A percentile compares a stretch with the other conserved stretches of the same genome.
These are phyloP conservation scores for Lagenorhynchus albirostris DNA, from an alignment of 2,113 vertebrate genomes.

Conservation along the genomic window DNA sequence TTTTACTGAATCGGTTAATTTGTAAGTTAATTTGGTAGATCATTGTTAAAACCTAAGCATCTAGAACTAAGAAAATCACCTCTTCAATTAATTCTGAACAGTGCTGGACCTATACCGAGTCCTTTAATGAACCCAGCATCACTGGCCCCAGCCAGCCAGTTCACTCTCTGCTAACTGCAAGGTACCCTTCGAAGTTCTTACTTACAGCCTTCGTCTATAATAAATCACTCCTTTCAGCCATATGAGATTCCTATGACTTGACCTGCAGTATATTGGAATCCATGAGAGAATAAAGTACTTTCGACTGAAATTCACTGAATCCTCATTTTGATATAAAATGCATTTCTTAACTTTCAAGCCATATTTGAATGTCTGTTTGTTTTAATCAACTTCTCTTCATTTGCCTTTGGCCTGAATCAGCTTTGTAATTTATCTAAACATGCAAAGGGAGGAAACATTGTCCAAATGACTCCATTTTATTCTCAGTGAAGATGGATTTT, in stretches of 20 bases:
- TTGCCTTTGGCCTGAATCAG: slow-evolving; percentile 10
- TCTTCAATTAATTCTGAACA: background rate
- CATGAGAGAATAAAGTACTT: background rate
- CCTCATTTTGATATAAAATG: background rate
- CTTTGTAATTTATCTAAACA: slow-evolving; percentile 52
- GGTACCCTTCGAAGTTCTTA: background rate
- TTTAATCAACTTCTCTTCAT: slow-evolving; percentile 26
- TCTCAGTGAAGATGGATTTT: slow-evolving; percentile 35
- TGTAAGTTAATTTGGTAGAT: background rate
- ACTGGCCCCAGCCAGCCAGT: background rate
- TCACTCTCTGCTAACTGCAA: background rate
- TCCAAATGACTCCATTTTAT: slow-evolving; percentile 34
- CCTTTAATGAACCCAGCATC: background rate
- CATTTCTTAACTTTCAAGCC: background rate
- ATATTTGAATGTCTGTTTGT: slow-evolving; percentile 35
- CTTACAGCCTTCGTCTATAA: background rate
- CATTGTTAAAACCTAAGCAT: background rate
- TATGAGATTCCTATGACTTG: background rate
- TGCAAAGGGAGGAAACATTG: slow-evolving; percentile 26
- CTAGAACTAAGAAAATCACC: background rate
- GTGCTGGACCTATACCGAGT: background rate
- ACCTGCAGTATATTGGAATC: background rate
- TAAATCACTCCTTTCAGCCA: background rate
- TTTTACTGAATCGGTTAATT: background rate
- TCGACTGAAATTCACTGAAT: background rate